Evolutionary conservation across 1,140 invertebrate species (phyloP).

Genomic region (Aphelinus atriplicis): DNA sequence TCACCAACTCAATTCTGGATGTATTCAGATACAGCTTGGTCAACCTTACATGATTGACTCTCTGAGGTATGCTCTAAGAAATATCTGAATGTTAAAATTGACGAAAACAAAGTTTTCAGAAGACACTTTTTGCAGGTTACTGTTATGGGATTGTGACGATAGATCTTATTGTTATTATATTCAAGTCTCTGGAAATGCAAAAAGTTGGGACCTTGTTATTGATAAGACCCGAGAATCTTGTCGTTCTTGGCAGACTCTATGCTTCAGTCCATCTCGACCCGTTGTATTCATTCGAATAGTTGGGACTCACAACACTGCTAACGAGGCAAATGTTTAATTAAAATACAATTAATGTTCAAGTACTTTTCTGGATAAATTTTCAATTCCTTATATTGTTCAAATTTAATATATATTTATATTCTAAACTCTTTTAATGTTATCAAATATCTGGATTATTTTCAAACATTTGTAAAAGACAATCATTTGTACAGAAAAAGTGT

Average conservation of each 20-base stretch:
- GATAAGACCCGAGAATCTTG: constrained; percentile 81
- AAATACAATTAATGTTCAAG: too few relatives aligned
- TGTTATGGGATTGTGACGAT: constrained; percentile 98
- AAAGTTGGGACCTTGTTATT: constrained; percentile 87
- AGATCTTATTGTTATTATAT: constrained; percentile 95
- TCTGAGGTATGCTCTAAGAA: constrained; percentile 73
- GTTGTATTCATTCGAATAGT: constrained; percentile 95
- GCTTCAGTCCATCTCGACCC: constrained; percentile 79
- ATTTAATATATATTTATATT: too few relatives aligned
- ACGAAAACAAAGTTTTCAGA: constrained; percentile 18
- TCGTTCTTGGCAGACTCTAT: constrained; percentile 92
- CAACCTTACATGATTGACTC: constrained; percentile 95
- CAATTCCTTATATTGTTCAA: background rate
- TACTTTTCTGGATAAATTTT: too few relatives aligned
- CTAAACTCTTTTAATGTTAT: too few relatives aligned
- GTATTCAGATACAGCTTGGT: constrained; percentile 93
- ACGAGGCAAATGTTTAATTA: constrained; percentile 75
- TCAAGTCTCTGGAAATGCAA: constrained; percentile 92
- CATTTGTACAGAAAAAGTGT: too few relatives aligned
- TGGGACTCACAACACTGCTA: constrained; percentile 95
- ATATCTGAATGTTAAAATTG: constrained; percentile 12
- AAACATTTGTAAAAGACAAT: too few relatives aligned
- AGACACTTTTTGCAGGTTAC: constrained; percentile 69
- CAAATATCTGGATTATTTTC: too few relatives aligned
- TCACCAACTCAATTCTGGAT: constrained; percentile 95